Base-by-base conservation (phyloP, 2,888 invertebrate species). In the Eurytoma adleriae region DNA sequence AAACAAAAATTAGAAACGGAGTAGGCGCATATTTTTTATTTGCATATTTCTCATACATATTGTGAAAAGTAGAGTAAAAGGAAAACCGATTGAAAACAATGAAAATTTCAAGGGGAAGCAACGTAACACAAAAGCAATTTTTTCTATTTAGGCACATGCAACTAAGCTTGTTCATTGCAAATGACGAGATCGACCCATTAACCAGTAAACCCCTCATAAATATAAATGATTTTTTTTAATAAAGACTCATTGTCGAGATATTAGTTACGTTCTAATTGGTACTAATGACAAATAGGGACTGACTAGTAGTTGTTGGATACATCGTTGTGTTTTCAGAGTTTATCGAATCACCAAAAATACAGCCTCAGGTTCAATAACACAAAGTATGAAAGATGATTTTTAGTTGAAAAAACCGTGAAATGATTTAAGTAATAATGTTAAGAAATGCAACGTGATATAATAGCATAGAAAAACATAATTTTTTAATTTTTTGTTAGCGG, bases 281-380 rank as follows among this genome's bases (percentile, higher is more conserved):
- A 73, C 48, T 67, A 68, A 73, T 20, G 30, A 70, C 76, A 80
- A 72, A 16, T 85, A 86, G 90, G 90, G 90, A 90, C 90, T 90
- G 90, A 90, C 90, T 89, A 90, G 90, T 89, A 90, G 89, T 90
- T 88, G 90, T 88, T 90, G 90, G 88, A 88, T 86, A 83, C 85
- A 84, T 81, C 82, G 83, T 85, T 71, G 67, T 75, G 48, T 75
- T 77, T 68, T 76, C 64, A 56, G 16, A 75, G 18, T 52, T 68
- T 4, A 64, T 75, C 20, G 57, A 70, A 70, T 62, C 3, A 70
- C 77, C 68, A 76, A 76, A 40, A 68, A 56, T 54, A 4, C 40
- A 7, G 40, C 62, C 48, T 67, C 24, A 74, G 66, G 52, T 70
- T 48, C 24, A 71, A 64, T 71, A 71, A 20, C 18, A 64, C 27